Evolutionary conservation across 2,888 invertebrate genomes (phyloP).

Genomic region (Lordiphosa andalusiaca): DNA sequence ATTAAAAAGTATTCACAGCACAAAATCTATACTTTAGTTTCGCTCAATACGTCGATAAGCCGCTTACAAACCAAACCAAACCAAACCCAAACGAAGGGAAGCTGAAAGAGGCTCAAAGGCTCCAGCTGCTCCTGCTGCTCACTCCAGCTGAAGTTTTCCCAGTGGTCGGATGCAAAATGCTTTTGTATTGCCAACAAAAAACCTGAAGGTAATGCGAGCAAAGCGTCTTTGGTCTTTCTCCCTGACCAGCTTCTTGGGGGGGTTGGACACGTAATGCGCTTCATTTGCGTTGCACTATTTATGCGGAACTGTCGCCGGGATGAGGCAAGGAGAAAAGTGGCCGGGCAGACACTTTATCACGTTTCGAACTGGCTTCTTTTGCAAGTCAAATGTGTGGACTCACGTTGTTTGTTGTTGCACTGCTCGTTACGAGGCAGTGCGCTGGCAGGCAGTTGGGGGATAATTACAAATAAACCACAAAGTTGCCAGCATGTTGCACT

Average conservation of each 20-base stretch:
- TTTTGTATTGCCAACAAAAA: constrained; percentile 64
- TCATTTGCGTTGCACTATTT: constrained; percentile 73
- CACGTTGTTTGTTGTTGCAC: constrained; percentile 46
- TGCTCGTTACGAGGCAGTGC: constrained; percentile 50
- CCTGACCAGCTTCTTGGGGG: constrained; percentile 10
- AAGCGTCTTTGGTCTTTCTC: constrained; percentile 20
- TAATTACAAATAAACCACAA: constrained; percentile 75
- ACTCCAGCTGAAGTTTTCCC: constrained; percentile 18
- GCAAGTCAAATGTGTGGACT: constrained; percentile 50
- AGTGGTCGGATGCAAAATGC: constrained; percentile 60
- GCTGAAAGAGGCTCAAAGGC: constrained; percentile 49
- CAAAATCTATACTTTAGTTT: constrained; percentile 71
- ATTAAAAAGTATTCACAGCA: constrained; percentile 73
- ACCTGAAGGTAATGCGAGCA: constrained; percentile 33
- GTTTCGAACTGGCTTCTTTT: constrained; percentile 52
- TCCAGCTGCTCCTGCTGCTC: constrained; percentile 9
- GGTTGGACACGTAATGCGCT: constrained; percentile 64
- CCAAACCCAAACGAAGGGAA: constrained; percentile 14
- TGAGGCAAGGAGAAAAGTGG: neutral
- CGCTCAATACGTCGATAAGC: constrained; percentile 74
- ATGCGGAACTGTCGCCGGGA: constrained; percentile 27
- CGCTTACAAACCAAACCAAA: constrained; percentile 52
- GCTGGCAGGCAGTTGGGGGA: constrained; percentile 42
- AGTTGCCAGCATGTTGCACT: constrained; percentile 67
- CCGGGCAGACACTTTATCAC: constrained; percentile 57